These are phyloP conservation scores for Sylvia atricapilla DNA, from an alignment of 2,113 vertebrate species.

Conservation along the genomic window DNA sequence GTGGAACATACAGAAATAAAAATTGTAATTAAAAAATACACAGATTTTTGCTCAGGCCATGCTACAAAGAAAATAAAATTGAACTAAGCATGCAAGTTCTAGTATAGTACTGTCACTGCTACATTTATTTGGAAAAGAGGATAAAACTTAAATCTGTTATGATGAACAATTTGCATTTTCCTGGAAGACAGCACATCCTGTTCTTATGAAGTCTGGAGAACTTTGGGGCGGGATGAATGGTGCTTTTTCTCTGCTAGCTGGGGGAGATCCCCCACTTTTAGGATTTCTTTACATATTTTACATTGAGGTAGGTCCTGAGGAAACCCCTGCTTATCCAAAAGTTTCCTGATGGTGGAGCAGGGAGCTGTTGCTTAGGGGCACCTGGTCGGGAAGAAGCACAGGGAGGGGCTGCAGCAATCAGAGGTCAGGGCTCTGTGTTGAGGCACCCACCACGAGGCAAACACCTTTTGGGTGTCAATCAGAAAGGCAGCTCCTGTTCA, in stretches of 20 bases:
- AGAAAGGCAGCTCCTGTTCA: neutral
- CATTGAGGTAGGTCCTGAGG: neutral
- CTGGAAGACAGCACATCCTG: neutral
- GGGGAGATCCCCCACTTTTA: neutral
- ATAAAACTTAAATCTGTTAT: neutral
- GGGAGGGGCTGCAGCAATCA: neutral
- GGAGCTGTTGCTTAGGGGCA: neutral
- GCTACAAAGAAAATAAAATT: neutral
- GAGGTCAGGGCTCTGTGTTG: neutral
- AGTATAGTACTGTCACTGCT: neutral
- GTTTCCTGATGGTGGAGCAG: neutral
- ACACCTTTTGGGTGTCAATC: neutral
- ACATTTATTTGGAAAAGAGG: neutral
- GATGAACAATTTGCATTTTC: neutral
- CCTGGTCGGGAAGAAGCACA: fast-evolving
- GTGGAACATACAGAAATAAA: neutral
- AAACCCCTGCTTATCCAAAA: neutral
- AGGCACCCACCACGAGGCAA: neutral
- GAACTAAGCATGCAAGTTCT: neutral
- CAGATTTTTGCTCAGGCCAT: neutral
- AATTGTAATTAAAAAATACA: neutral
- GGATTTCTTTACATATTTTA: neutral
- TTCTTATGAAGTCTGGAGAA: neutral
- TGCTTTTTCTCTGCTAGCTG: neutral
- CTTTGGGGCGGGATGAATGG: neutral